Evolutionary conservation across 2,888 invertebrate species (phyloP).

Genomic region (Oeneis ivallda): DNA sequence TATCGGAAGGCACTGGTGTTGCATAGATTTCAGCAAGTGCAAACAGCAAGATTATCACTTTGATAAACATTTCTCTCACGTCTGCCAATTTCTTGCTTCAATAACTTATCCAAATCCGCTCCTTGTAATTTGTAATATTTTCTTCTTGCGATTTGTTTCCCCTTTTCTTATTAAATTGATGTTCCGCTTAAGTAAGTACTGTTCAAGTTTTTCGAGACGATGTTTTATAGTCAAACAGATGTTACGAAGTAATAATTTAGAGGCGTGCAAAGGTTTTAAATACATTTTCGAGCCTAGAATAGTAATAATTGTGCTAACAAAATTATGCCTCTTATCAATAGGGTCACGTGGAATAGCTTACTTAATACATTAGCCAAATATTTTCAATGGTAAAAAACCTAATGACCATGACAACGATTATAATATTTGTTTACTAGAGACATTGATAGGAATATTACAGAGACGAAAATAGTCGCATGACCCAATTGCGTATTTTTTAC

Average conservation of each 20-base stretch:
- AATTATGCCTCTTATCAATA: slow-evolving; percentile 48
- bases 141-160: background rate
- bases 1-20: slow-evolving; percentile 54
- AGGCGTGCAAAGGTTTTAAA: slow-evolving; percentile 56
- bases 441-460: slow-evolving; percentile 14
- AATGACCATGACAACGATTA: slow-evolving; percentile 71
- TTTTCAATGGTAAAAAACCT: slow-evolving; percentile 62
- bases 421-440: slow-evolving; percentile 53
- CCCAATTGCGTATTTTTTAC: slow-evolving; percentile 24
- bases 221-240: slow-evolving; percentile 24
- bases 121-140: background rate
- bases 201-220: background rate
- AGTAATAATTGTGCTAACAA: slow-evolving; percentile 67
- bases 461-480: slow-evolving; percentile 21
- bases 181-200: background rate
- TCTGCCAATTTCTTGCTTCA: background rate
- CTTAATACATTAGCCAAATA: slow-evolving; percentile 59
- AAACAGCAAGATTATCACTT: slow-evolving; percentile 44
- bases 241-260: slow-evolving; percentile 46
- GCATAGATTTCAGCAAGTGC: slow-evolving; percentile 46
- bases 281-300: slow-evolving; percentile 47
- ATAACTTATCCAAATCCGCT: background rate
- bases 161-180: background rate
- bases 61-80: slow-evolving; percentile 31
- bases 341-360: slow-evolving; percentile 42